These are phyloP conservation scores for Dryococelus australis DNA, from an alignment of 2,888 invertebrate species.

Conservation along the genomic window DNA sequence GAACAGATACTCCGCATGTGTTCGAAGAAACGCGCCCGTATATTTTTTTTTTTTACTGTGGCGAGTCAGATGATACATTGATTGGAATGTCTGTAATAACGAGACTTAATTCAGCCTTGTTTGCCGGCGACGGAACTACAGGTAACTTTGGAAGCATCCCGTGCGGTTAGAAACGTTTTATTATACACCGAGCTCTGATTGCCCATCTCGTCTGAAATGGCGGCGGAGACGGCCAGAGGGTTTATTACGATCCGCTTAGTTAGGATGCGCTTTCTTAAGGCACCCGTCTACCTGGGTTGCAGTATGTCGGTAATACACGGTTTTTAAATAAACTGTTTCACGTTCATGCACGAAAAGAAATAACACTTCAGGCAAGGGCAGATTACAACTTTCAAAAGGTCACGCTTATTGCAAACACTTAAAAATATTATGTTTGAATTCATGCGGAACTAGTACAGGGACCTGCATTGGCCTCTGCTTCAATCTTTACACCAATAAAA, in stretches of 20 bases:
- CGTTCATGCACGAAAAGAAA: too few species aligned
- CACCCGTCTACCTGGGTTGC: too few species aligned
- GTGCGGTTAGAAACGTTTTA: background rate
- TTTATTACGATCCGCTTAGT: background rate
- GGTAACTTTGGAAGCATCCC: background rate
- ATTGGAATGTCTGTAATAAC: background rate
- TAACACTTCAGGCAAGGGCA: too few species aligned
- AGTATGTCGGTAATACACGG: too few species aligned
- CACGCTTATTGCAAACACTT: too few species aligned
- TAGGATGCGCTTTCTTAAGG: too few species aligned
- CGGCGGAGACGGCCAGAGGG: background rate
- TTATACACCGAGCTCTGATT: background rate
- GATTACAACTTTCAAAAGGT: too few species aligned
- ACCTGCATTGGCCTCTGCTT: too few species aligned
- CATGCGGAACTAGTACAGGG: too few species aligned
- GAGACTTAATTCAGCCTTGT: background rate
- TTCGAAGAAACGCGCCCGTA: background rate
- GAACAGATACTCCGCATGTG: background rate
- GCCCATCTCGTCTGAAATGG: background rate
- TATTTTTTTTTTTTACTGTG: background rate
- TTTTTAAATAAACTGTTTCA: too few species aligned
- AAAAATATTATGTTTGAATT: too few species aligned
- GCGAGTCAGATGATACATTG: background rate
- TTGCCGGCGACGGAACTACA: background rate
- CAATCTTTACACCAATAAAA: too few species aligned